A percentile compares a stretch with the other conserved stretches of the same genome.
Conservation (phyloP, 2,797 vertebrate species). For the Myotis pilosus region DNA sequence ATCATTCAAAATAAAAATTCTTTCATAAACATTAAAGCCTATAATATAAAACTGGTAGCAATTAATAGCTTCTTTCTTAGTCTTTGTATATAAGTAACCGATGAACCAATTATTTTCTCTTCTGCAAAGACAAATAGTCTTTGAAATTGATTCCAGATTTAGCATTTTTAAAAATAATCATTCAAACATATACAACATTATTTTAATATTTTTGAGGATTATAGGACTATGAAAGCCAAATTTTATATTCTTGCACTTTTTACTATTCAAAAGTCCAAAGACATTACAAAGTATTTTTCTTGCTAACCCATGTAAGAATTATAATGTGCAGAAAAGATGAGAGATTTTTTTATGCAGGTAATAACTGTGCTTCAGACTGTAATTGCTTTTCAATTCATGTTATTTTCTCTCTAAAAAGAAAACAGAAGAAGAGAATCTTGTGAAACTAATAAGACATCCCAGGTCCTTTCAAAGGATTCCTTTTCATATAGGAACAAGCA, state of each 20-base stretch:
- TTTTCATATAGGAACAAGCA: neutral
- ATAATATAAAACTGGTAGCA: neutral
- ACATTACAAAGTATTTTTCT: neutral
- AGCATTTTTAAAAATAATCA: neutral
- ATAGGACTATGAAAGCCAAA: neutral
- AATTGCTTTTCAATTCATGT: neutral
- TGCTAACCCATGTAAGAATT: conserved; percentile 3
- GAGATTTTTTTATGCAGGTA: neutral
- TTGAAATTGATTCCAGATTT: conserved; percentile 21
- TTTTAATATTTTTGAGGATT: conserved; percentile 30
- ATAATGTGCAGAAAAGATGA: neutral
- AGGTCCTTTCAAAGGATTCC: neutral
- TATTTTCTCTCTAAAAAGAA: conserved; percentile 20
- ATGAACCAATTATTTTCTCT: neutral
- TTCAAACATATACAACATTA: conserved; percentile 1
- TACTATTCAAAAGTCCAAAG: neutral
- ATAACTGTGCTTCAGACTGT: neutral
- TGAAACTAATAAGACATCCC: neutral
- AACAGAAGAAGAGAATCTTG: conserved; percentile 8
- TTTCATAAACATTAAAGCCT: conserved; percentile 29
- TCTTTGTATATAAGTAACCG: neutral
- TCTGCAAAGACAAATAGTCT: neutral
- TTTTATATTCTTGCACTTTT: neutral
- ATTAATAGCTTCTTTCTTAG: neutral
- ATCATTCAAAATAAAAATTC: conserved; percentile 42